Conservation (phyloP, 2,113 vertebrate genomes). For the Ciconia stormi region DNA sequence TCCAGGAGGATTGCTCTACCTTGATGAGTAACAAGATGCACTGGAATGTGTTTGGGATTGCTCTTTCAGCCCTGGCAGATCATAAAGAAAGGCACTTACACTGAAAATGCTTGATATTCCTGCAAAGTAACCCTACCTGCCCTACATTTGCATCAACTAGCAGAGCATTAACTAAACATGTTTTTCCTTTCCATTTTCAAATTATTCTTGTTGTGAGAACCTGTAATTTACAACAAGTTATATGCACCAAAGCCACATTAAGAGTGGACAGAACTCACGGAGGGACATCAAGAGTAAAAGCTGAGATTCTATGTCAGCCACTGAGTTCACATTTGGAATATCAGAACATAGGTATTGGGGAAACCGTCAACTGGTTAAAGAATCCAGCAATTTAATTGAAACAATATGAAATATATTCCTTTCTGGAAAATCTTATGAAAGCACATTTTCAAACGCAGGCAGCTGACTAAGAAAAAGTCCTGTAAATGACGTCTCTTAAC, state of each 20-base stretch:
- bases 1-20: neutral
- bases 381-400: neutral
- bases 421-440: neutral
- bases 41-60: constrained; percentile 8
- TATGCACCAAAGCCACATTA: neutral
- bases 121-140: constrained; percentile 24
- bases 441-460: neutral
- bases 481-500: neutral
- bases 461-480: neutral
- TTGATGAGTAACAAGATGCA: constrained; percentile 43
- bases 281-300: neutral
- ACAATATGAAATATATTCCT: neutral
- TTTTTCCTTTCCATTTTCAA: neutral
- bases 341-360: neutral
- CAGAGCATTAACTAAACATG: neutral
- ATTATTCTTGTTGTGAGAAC: neutral
- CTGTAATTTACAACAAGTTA: neutral
- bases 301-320: neutral
- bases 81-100: constrained; percentile 11
- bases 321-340: neutral
- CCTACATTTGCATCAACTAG: neutral
- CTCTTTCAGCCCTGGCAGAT: constrained; percentile 9
- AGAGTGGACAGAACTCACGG: neutral
- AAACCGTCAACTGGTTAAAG: neutral
- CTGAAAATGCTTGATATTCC: neutral